These are phyloP conservation scores for Polydrusus pterygomalis DNA, from an alignment of 2,888 invertebrate genomes.

Conservation along the genomic window DNA sequence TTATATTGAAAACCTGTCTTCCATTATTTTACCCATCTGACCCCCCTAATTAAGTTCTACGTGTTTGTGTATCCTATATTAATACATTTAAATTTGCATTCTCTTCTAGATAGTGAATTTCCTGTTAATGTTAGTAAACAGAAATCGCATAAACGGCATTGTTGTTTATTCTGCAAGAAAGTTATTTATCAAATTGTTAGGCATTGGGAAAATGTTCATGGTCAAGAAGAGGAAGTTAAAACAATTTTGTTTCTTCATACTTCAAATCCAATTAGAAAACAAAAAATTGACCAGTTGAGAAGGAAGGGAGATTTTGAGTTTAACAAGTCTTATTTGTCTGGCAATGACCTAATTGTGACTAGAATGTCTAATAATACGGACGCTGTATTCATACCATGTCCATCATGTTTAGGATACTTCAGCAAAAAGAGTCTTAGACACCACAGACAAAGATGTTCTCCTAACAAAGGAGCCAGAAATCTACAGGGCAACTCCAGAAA, in stretches of 20 bases:
- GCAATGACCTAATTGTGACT: neutral
- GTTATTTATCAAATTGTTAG: neutral
- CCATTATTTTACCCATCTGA: too few relatives aligned
- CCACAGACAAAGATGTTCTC: neutral
- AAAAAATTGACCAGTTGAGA: neutral
- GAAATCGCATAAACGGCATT: neutral
- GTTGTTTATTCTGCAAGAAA: constrained; percentile 1
- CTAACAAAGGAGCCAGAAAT: neutral
- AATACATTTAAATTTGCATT: too few relatives aligned
- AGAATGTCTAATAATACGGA: neutral
- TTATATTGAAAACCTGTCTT: too few relatives aligned
- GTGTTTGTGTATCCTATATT: too few relatives aligned
- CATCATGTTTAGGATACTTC: neutral
- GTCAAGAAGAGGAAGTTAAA: neutral
- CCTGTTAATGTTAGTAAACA: too few relatives aligned
- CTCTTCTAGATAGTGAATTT: too few relatives aligned
- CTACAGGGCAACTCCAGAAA: neutral
- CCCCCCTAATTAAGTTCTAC: too few relatives aligned
- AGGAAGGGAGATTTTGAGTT: neutral
- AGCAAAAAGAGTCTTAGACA: neutral
- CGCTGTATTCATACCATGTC: neutral
- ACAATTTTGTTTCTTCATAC: neutral
- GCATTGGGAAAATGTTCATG: neutral
- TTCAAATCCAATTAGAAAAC: neutral
- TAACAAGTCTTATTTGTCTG: neutral